Evolutionary conservation across 1,140 invertebrate genomes (phyloP), one percentile per base, ranked within the genome.

Genomic region (Drosophila sucinea): DNA sequence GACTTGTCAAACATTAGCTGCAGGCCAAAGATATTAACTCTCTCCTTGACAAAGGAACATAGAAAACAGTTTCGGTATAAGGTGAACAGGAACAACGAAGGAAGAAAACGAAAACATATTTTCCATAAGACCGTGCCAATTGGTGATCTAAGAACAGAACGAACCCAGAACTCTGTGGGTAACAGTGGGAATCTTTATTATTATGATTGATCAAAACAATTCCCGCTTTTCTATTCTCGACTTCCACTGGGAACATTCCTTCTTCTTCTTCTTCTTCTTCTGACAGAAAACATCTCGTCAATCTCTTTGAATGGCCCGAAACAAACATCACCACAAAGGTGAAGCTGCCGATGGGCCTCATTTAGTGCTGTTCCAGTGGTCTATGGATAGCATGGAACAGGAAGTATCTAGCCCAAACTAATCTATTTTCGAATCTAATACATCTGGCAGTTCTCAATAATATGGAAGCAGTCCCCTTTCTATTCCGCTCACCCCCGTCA

Each of bases 341-440:
- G 44, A 51, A 10, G 7, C 17, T 25, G 67, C 47, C 65, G 74
- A 77, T 77, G 73, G 47, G 74, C 60, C 60, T 70, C 74, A 77
- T 77, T 77, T 70, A 77, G 73, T 54, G 4, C 35, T 6, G 10
- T 35, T 60, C 6, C 58, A 41, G 10, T 60, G 58, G 35, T 11
- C 58, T 27, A 17, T 47, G 44, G 40, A 41, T 29, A 11, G 17
- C 3, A 40, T 38, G 6, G 23, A 54, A 64, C 44, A 51, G 56
- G 56, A 58, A 58, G 56, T 35, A 10, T 27, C 6, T 11, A 35
- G 56, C 56, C 10, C 32, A 23, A 8, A 58, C 17, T 58, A 58
- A 23, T 58, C 56, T 58, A 58, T 58, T 58, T 58, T 35, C 30
- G 55, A 57, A 33, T 32, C 41, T 27, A 5, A 41, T 38, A 61